phyloP scores from a whole-genome alignment of 2,797 vertebrate species.

The Clarias pachynema region DNA sequence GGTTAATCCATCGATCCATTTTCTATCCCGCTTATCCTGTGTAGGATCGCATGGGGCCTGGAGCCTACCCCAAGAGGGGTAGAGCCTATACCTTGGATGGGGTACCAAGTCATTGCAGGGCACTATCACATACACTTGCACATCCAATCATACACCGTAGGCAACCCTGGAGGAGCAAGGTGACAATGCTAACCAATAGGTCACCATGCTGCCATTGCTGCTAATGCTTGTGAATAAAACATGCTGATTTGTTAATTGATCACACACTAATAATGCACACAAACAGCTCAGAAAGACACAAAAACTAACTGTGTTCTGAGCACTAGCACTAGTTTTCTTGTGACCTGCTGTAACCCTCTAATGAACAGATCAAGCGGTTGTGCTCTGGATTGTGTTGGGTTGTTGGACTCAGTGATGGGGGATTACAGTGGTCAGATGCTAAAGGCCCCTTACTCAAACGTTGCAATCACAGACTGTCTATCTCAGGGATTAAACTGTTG shows the following conservation, averaged over 20 bases:
- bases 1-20: no score
- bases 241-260: not conserved
- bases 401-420: conserved; percentile 13
- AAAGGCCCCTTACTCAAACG: conserved; percentile 30
- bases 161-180: no score
- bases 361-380: conserved; percentile 34
- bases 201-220: not conserved
- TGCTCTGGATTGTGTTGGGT: conserved; percentile 15
- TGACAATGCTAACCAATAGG: no score
- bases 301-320: not conserved
- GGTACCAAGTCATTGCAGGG: no score
- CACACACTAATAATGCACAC: not conserved
- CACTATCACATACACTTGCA: no score
- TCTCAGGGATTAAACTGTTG: conserved; percentile 51
- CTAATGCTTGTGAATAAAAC: not conserved
- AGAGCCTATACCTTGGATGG: no score
- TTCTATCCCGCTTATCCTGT: no score
- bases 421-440: conserved; percentile 39
- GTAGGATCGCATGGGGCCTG: no score
- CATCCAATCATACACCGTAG: no score
- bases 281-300: not conserved
- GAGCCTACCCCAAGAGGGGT: no score
- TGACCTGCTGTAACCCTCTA: conserved; percentile 33
- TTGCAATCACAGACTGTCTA: conserved; percentile 34
- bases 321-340: not conserved